These are phyloP conservation scores for Trichopria drosophilae DNA, from an alignment of 2,888 invertebrate genomes.

Conservation along the genomic window DNA sequence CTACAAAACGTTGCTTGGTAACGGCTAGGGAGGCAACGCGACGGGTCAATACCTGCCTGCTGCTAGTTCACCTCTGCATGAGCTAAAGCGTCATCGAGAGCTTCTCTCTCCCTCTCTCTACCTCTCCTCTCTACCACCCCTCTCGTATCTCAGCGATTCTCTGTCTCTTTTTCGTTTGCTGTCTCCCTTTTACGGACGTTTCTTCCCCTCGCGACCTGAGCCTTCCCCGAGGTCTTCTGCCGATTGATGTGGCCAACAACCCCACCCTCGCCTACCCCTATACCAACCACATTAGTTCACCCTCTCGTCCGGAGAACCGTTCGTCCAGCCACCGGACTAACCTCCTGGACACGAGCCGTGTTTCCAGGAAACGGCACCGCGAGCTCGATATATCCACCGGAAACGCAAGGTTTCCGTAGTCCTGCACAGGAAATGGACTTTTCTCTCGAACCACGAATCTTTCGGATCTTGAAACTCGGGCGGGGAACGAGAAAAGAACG, in stretches of 20 bases:
- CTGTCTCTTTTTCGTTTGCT: slow-evolving; percentile 34
- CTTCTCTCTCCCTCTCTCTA: slow-evolving; percentile 33
- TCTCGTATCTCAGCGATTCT: slow-evolving; percentile 34
- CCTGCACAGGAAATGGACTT: neutral
- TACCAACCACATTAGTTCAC: slow-evolving; percentile 41
- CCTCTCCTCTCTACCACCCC: slow-evolving; percentile 30
- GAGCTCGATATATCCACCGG: slow-evolving; percentile 28
- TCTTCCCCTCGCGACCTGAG: slow-evolving; percentile 21
- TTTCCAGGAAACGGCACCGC: slow-evolving; percentile 48
- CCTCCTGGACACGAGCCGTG: slow-evolving; percentile 38
- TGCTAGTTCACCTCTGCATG: slow-evolving; percentile 42
- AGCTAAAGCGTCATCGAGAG: slow-evolving; percentile 53
- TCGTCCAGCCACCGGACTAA: slow-evolving; percentile 37
- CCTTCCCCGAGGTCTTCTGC: slow-evolving; percentile 17
- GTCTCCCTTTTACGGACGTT: slow-evolving; percentile 32
- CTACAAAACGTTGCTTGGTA: slow-evolving; percentile 56
- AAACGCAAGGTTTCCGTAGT: neutral
- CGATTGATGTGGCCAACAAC: slow-evolving; percentile 30
- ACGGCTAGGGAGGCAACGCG: slow-evolving; percentile 52
- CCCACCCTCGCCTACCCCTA: slow-evolving; percentile 36
- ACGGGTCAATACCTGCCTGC: slow-evolving; percentile 58
- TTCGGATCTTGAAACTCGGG: too few relatives aligned
- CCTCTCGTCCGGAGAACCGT: slow-evolving; percentile 49
- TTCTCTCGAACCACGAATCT: too few relatives aligned
- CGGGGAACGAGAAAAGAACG: too few relatives aligned